Percentiles rank a stretch among this genome's conserved stretches.
Evolutionary conservation across 1,140 invertebrate genomes (phyloP).

Genomic region (Dreissena polymorpha): DNA sequence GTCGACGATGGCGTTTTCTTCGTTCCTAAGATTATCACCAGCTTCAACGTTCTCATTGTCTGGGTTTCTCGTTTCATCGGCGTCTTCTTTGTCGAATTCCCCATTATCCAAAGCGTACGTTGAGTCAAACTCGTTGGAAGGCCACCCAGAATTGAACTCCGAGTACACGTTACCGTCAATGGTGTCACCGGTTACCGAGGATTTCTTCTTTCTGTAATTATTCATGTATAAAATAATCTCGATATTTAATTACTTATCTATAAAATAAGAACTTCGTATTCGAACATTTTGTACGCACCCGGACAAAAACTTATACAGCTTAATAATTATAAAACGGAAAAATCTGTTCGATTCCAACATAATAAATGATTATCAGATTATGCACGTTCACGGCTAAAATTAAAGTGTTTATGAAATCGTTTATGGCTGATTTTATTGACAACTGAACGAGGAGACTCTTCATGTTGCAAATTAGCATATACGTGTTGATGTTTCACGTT

Average conservation of each 20-base stretch:
- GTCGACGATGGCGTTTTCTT: constrained; percentile 19
- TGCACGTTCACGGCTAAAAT: not conserved
- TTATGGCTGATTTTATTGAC: not conserved
- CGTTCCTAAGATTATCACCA: constrained; percentile 13
- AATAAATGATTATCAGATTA: not conserved
- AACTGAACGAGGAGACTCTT: not conserved
- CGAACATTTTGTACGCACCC: constrained; percentile 1
- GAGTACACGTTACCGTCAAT: constrained; percentile 35
- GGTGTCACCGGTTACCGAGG: not conserved
- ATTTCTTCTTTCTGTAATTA: too few species aligned
- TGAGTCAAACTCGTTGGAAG: constrained; percentile 37
- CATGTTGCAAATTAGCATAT: not conserved
- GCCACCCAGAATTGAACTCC: constrained; percentile 17
- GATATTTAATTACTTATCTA: not conserved
- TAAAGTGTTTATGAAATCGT: not conserved
- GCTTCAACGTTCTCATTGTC: constrained; percentile 3
- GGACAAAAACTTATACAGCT: not conserved
- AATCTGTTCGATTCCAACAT: not conserved
- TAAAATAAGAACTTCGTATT: constrained; percentile 15
- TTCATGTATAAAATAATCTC: too few species aligned
- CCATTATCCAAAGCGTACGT: constrained; percentile 7
- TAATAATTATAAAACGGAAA: not conserved
- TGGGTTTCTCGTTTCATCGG: not conserved
- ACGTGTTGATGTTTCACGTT: not conserved
- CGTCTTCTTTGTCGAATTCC: constrained; percentile 3